Base-by-base conservation (phyloP, 2,797 vertebrate species). In the Knipowitschia caucasica region DNA sequence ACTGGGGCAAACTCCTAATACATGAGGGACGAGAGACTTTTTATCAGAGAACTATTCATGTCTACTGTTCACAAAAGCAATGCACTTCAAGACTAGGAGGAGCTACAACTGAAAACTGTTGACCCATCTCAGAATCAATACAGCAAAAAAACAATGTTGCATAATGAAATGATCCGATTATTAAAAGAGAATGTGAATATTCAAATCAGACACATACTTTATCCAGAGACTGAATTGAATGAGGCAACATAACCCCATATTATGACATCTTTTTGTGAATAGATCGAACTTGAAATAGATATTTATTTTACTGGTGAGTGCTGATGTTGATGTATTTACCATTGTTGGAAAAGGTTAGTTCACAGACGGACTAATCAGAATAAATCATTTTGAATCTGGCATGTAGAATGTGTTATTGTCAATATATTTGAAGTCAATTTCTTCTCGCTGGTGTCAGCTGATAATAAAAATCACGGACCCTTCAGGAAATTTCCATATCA, bases 1-100 rank as follows among this genome's bases (percentile, higher is more conserved):
- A 81, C 79, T 0, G 74, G 83, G 0, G 77, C 77, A 43, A 85
- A 85, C 75, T 85, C 83, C 21, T 79, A 36, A 64, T 20, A 3
- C 18, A 4, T 2, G 4, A 15, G 8, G 26, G 42, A 15, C 23
- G 14, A 3, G 35, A 42, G 18, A 12, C 2, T 38, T 38, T 38
- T 18, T 18, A 6, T 38, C 4, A 1, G 18, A 18, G 3, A 39
- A 39, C n/a, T 39, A n/a, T 39, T 7, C 17, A 18, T n/a, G n/a
- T 38, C 15, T 39, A 21, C 36, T 39, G 18, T 20, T 1, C 18
- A 18, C 15, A n/a, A 18, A 15, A 17, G 35, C 17, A 8, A 17
- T 18, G 17, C 7, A 20, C 35, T 38, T 1, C 35, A 34, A 34
- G 31, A 4, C 12, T 9, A 18, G 17, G 35, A 38, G 8, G 18